Evolutionary conservation across 2,888 invertebrate species (phyloP), one percentile per base, ranked within the genome.

Genomic region (Pyrgus malvae): DNA sequence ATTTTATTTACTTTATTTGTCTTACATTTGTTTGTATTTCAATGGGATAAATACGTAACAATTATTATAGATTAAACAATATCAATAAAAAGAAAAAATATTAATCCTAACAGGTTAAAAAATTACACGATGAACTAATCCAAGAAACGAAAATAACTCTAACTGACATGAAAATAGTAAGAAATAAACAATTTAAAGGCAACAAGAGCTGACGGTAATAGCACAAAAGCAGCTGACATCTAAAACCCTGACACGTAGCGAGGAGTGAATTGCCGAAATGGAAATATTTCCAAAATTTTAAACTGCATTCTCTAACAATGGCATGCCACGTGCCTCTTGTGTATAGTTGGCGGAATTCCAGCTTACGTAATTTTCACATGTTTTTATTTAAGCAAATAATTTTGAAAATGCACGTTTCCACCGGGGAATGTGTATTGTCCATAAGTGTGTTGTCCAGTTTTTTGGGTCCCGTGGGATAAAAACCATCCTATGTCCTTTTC

Each of bases 201-300:
- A 25, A 44, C 35, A 42, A 35, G 27, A 35, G 25, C 35, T 5
- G 44, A 44, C 51, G 19, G 51, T 51, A 51, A 37, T 37, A 37
- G 37, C 44, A 51, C 50, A 44, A 51, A 29, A 44, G 42, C 42
- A 25, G 42, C 42, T 51, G 50, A 51, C 50, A 51, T 51, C 50
- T 51, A 51, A 51, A 51, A 23, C 35, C 50, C 35, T 44, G 50
- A 51, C 50, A 51, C 50, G 50, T 44, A 41, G 45, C 42, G 11
- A 51, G 25, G 41, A 51, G 44, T 51, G 50, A 51, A 35, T 42
- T 42, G 50, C 50, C 50, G 44, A 37, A 51, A 51, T 51, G 50
- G 50, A 42, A 51, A 51, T 48, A 51, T 51, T 51, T 51, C 50
- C 35, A 45, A 46, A 53, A 53, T 53, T 53, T 53, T 53, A 53